Conservation (phyloP, 2,113 vertebrate species). For the Dromas ardeola region DNA sequence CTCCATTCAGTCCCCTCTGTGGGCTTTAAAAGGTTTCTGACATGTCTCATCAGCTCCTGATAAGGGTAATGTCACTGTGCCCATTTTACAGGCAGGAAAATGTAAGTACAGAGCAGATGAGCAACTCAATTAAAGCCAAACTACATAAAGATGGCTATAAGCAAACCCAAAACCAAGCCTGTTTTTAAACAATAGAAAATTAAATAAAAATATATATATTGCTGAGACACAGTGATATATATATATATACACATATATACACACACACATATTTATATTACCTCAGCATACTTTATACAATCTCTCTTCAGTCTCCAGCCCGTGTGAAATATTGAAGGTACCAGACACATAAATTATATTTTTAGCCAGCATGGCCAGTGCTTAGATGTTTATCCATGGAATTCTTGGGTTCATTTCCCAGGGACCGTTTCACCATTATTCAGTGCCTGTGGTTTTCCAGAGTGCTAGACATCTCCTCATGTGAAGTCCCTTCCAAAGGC, state of each 20-base stretch:
- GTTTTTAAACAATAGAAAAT: background rate
- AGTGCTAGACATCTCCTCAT: background rate
- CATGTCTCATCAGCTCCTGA: background rate
- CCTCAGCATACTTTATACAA: background rate
- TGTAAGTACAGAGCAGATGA: background rate
- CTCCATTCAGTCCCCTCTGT: background rate
- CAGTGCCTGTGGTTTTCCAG: background rate
- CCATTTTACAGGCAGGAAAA: background rate
- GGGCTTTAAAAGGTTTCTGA: background rate
- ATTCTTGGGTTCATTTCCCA: background rate
- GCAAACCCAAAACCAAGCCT: background rate
- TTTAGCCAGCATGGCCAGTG: background rate
- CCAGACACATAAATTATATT: background rate
- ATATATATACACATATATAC: fast-evolving
- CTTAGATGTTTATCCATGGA: background rate
- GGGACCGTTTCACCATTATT: background rate
- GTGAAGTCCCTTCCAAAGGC: background rate
- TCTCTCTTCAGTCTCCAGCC: background rate
- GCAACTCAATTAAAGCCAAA: background rate
- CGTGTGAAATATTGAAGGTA: background rate
- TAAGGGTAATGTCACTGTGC: background rate
- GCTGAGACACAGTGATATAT: background rate
- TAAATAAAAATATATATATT: background rate
- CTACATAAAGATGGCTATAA: fast-evolving
- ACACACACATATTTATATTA: fast-evolving